Evolutionary conservation across 2,888 invertebrate genomes (phyloP).

Genomic region (Caenorhabditis sp.): DNA sequence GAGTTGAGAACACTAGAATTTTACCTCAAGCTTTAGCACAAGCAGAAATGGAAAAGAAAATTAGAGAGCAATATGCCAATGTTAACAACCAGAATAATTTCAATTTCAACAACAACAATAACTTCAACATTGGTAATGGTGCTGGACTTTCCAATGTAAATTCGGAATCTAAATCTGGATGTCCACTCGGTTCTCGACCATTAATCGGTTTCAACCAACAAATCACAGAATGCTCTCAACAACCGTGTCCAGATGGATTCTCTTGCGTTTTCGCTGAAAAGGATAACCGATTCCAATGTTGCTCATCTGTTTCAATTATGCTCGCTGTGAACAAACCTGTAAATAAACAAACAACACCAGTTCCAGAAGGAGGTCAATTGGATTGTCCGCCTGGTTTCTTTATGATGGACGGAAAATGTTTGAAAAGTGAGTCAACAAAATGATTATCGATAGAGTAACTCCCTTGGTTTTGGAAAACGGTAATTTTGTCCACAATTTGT

Average conservation of each 20-base stretch:
- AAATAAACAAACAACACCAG: slow-evolving; percentile 27
- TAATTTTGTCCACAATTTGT: background rate
- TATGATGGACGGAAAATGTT: slow-evolving; percentile 56
- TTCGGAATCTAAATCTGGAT: slow-evolving; percentile 32
- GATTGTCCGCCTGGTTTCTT: slow-evolving; percentile 59
- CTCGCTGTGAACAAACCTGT: slow-evolving; percentile 40
- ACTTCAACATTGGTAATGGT: slow-evolving; percentile 17
- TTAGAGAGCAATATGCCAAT: slow-evolving; percentile 24
- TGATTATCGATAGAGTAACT: too few relatives aligned
- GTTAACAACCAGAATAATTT: background rate
- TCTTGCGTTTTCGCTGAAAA: slow-evolving; percentile 58
- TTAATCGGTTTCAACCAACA: slow-evolving; percentile 49
- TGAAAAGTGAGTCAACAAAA: slow-evolving; percentile 53
- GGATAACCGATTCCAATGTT: slow-evolving; percentile 59
- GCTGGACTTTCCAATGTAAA: slow-evolving; percentile 15
- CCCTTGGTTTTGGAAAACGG: too few relatives aligned
- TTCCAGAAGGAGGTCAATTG: slow-evolving; percentile 25
- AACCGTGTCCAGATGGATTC: slow-evolving; percentile 60
- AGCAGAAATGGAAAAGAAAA: slow-evolving; percentile 35
- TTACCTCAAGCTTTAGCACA: slow-evolving; percentile 44
- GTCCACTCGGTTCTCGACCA: slow-evolving; percentile 54
- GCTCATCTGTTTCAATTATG: slow-evolving; percentile 55
- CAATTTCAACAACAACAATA: slow-evolving; percentile 4
- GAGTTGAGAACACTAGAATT: slow-evolving; percentile 34
- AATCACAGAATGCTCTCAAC: slow-evolving; percentile 52